Conservation (phyloP, 2,113 vertebrate species). For the Chroicocephalus ridibundus region DNA sequence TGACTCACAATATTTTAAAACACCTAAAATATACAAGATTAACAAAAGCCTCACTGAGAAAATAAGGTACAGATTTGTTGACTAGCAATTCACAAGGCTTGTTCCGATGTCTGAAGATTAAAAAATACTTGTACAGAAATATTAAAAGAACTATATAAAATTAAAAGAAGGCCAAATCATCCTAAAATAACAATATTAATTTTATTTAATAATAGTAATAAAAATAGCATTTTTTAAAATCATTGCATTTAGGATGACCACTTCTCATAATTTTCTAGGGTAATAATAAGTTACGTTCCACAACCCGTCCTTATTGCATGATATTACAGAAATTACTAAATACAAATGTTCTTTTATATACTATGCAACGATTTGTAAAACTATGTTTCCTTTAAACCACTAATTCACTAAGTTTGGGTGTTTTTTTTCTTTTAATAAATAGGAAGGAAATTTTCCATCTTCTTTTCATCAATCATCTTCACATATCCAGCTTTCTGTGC, state of each 20-base stretch:
- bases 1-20: conserved; percentile 24
- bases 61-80: neutral
- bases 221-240: neutral
- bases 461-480: neutral
- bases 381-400: neutral
- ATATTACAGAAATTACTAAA: neutral
- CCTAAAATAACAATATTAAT: neutral
- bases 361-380: neutral
- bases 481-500: neutral
- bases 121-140: conserved; percentile 54
- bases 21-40: conserved; percentile 28
- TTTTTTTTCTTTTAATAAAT: neutral
- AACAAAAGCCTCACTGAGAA: conserved; percentile 37
- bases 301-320: neutral
- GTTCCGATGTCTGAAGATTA: conserved; percentile 6
- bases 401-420: neutral
- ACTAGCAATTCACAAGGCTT: conserved; percentile 15
- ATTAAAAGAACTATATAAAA: conserved; percentile 51
- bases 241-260: neutral
- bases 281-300: neutral
- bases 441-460: neutral
- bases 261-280: neutral
- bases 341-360: neutral
- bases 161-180: neutral
- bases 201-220: neutral